These are phyloP conservation scores for Osmerus mordax DNA, from an alignment of 2,113 vertebrate genomes.

Conservation along the genomic window DNA sequence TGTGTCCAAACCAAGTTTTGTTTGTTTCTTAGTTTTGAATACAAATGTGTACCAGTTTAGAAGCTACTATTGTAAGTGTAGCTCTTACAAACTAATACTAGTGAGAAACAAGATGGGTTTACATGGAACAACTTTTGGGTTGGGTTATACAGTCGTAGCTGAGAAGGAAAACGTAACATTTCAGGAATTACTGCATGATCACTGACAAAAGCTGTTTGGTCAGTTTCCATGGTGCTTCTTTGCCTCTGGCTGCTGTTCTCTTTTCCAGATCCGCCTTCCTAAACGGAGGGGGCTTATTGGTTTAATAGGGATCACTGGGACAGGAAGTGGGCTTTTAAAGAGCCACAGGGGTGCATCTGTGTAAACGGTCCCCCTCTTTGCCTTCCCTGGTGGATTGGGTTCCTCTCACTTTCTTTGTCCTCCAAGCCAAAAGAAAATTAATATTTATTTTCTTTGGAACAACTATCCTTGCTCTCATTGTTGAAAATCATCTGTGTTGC, in stretches of 20 bases:
- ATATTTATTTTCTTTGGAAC: background rate
- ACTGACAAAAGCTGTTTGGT: background rate
- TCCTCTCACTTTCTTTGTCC: conserved; percentile 4
- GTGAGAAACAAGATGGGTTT: too few relatives aligned
- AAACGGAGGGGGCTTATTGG: conserved; percentile 12
- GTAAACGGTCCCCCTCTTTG: conserved; percentile 1
- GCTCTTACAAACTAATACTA: too few relatives aligned
- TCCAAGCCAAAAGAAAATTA: conserved; percentile 17
- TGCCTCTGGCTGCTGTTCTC: conserved; percentile 16
- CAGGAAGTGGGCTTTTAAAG: conserved; percentile 43
- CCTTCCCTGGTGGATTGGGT: conserved; percentile 18
- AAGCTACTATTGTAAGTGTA: too few relatives aligned
- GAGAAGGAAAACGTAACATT: background rate
- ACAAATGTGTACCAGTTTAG: too few relatives aligned
- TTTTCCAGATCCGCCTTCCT: conserved; percentile 37
- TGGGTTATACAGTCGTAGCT: background rate
- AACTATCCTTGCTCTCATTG: background rate
- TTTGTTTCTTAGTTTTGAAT: too few relatives aligned
- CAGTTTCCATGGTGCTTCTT: background rate
- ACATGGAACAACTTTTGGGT: background rate
- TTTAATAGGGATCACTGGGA: conserved; percentile 25
- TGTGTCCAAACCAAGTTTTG: too few relatives aligned
- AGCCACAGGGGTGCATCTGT: conserved; percentile 25
- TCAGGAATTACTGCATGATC: background rate
- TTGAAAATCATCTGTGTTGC: background rate